These are phyloP conservation scores for Poliocrania exsul DNA, from an alignment of 2,797 vertebrate genomes.

Conservation along the genomic window DNA sequence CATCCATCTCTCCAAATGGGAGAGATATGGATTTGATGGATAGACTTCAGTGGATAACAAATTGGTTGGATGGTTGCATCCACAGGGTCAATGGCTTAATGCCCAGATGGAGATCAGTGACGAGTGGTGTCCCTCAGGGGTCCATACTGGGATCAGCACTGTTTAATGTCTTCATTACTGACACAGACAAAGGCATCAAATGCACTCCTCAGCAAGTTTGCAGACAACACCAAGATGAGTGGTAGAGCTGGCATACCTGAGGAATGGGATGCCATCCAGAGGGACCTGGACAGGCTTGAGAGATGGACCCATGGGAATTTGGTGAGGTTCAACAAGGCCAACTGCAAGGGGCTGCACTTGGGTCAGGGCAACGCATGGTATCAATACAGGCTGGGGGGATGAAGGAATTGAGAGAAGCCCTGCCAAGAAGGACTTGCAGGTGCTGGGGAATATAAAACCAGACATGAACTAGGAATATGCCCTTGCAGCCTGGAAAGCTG, in stretches of 20 bases:
- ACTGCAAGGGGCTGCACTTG: background rate
- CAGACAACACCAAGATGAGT: background rate
- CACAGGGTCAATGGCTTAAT: background rate
- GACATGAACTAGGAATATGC: too few species aligned
- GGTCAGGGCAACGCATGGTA: background rate
- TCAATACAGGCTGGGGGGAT: background rate
- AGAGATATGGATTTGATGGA: background rate
- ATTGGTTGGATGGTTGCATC: background rate
- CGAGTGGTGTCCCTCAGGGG: background rate
- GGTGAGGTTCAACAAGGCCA: background rate
- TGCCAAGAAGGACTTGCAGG: background rate
- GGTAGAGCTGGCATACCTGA: background rate
- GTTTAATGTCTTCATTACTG: background rate
- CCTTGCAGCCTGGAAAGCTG: background rate
- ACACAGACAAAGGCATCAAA: background rate
- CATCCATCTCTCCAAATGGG: background rate
- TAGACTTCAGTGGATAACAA: background rate
- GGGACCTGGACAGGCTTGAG: too few species aligned
- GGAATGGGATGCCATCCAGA: background rate
- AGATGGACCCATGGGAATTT: background rate
- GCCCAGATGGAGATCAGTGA: background rate
- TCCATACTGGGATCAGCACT: rapidly evolving
- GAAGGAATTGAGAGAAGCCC: background rate
- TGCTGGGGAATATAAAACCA: background rate
- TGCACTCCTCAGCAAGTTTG: background rate